Evolutionary conservation across 2,113 vertebrate species (phyloP), one percentile per base, ranked within the genome.

Genomic region (Mobula hypostoma): DNA sequence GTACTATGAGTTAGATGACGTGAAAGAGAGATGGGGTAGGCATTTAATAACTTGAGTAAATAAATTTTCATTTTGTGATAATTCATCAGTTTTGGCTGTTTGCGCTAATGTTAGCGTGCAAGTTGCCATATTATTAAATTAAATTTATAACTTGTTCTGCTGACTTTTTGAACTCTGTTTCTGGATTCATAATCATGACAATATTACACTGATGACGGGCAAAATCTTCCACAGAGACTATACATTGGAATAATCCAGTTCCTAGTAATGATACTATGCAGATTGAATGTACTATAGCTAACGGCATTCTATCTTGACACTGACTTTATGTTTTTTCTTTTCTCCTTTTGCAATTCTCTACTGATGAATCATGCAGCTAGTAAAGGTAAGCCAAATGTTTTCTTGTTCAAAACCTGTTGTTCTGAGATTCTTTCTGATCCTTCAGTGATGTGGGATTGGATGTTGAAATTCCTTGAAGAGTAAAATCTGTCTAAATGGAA

Each of bases 311-410:
- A 24, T 11, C 11, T 68, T 93, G 40, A 29, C 19, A 74, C 24
- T 93, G 2, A 93, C 56, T 9, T 48, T 56, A 24, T 93, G 70
- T 5, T 5, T 29, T 48, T 76, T 93, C 68, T 76, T 74, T 93
- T 93, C 11, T 9, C 7, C 5, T 19, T 74, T 14, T 93, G 91
- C 72, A 93, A 56, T 74, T 27, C 68, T 76, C 8, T 70, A 27
- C 27, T 93, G 68, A 5, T 74, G 70, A 93, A 56, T n/a, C 70
- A 27, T 93, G 32, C 91, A 93, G 91, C 68, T 7, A 74, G 70
- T 72, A 93, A 93, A 76, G 91, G 91, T 93, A 93, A 93, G 91
- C 48, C 0, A 56, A 74, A 74, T 68, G 7, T 8, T 90, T 90
- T 29, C 11, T 93, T 93, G 63, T 90, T 90, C 40, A 56, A 93